phyloP scores from a whole-genome alignment of 2,888 invertebrate genomes.

The Orchesella flavescens region DNA sequence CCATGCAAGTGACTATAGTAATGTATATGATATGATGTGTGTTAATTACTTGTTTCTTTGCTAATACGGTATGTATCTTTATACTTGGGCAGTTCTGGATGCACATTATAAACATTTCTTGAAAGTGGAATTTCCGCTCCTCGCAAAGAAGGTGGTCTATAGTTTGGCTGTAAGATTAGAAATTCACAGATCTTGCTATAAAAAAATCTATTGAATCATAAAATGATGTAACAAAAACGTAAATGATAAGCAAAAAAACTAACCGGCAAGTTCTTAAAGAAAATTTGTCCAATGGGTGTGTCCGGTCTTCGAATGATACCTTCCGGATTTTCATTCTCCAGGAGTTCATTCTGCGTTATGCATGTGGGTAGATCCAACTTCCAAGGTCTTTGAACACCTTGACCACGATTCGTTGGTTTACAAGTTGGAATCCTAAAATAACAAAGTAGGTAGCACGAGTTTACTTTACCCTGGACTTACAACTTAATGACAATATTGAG shows the following conservation, averaged over 20 bases:
- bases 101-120: constrained; percentile 65
- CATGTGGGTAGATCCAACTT: constrained; percentile 28
- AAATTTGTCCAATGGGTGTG: background rate
- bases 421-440: constrained; percentile 34
- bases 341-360: constrained; percentile 17
- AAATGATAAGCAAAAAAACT: background rate
- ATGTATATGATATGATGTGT: too few species aligned
- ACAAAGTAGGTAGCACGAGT: too few species aligned
- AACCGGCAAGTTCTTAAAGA: constrained; percentile 1
- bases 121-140: constrained; percentile 66
- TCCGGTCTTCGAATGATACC: background rate
- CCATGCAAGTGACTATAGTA: too few species aligned
- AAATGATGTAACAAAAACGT: background rate
- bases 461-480: too few species aligned
- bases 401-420: constrained; percentile 11
- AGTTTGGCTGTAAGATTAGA: constrained; percentile 55
- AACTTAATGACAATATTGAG: too few species aligned
- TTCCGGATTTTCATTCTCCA: background rate
- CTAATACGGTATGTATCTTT: constrained; percentile 55
- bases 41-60: constrained; percentile 54
- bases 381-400: constrained; percentile 41
- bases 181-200: constrained; percentile 5
- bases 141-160: constrained; percentile 64
- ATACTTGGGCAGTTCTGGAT: constrained; percentile 50
- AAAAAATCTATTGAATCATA: background rate